Conservation (phyloP, 1,140 invertebrate species). For the Meloidogyne floridensis region DNA sequence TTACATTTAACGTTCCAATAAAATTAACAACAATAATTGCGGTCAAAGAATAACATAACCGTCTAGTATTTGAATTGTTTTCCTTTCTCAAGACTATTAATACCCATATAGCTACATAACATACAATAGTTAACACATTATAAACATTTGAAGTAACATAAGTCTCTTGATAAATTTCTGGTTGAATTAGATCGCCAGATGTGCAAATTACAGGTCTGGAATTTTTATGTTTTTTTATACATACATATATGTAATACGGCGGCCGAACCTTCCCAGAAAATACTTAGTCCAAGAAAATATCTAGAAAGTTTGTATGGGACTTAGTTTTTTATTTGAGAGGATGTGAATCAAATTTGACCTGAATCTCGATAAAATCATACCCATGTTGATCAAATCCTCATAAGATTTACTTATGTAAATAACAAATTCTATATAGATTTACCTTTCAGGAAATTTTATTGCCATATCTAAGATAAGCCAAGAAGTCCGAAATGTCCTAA, state of each 20-base stretch:
- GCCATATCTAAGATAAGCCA: neutral
- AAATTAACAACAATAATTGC: neutral
- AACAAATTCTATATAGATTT: neutral
- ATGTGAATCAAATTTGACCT: too few species aligned
- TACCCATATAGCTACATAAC: neutral
- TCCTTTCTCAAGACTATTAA: neutral
- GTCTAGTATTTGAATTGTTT: neutral
- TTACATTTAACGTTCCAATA: neutral
- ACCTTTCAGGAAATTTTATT: neutral
- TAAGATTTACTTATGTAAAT: too few species aligned
- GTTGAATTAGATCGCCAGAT: neutral
- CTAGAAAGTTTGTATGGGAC: too few species aligned
- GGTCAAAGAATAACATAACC: neutral
- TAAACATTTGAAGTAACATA: neutral
- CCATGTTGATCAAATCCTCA: too few species aligned
- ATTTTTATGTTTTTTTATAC: too few species aligned
- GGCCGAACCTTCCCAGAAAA: too few species aligned
- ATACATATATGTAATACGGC: too few species aligned
- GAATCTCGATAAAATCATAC: too few species aligned
- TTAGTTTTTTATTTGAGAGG: too few species aligned
- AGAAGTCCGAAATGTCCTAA: neutral
- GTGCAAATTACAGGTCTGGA: neutral
- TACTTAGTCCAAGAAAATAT: too few species aligned
- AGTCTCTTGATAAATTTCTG: neutral
- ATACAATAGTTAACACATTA: neutral